Conservation (phyloP, 2,888 invertebrate species). For the Leptopilina syphax region DNA sequence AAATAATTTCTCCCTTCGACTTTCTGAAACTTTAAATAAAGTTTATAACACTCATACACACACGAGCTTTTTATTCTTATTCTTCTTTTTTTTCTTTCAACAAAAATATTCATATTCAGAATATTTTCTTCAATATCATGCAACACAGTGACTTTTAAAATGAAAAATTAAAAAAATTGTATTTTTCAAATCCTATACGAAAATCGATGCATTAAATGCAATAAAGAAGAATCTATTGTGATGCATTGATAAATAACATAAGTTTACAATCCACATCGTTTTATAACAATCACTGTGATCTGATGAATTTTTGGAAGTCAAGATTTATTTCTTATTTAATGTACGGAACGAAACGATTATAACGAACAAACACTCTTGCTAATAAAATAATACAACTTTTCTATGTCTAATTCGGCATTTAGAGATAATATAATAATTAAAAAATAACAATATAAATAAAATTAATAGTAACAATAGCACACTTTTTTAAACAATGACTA, state of each 20-base stretch:
- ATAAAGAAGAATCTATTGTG: not conserved
- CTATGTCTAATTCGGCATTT: not conserved
- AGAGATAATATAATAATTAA: not conserved
- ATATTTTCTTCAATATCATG: not conserved
- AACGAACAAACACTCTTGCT: slow-evolving; percentile 38
- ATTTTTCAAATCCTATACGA: not conserved
- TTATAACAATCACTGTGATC: slow-evolving; percentile 19
- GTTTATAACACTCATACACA: not conserved
- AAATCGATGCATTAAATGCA: not conserved
- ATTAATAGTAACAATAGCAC: slow-evolving; percentile 9
- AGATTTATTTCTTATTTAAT: slow-evolving; percentile 23
- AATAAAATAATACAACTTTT: not conserved
- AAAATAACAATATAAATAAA: slow-evolving; percentile 16
- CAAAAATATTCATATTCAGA: slow-evolving; percentile 31
- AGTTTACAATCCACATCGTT: slow-evolving; percentile 28
- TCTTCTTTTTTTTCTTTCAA: not conserved
- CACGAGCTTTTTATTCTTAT: not conserved
- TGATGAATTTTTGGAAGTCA: slow-evolving; percentile 29
- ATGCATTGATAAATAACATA: slow-evolving; percentile 1
- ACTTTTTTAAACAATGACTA: slow-evolving; percentile 36
- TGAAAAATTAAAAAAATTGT: not conserved
- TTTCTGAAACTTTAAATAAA: slow-evolving; percentile 10
- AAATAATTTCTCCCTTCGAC: not conserved
- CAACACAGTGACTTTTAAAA: slow-evolving; percentile 7
- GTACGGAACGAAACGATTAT: slow-evolving; percentile 34